Evolutionary conservation across 2,888 invertebrate genomes (phyloP).

Genomic region (Agapostemon virescens): DNA sequence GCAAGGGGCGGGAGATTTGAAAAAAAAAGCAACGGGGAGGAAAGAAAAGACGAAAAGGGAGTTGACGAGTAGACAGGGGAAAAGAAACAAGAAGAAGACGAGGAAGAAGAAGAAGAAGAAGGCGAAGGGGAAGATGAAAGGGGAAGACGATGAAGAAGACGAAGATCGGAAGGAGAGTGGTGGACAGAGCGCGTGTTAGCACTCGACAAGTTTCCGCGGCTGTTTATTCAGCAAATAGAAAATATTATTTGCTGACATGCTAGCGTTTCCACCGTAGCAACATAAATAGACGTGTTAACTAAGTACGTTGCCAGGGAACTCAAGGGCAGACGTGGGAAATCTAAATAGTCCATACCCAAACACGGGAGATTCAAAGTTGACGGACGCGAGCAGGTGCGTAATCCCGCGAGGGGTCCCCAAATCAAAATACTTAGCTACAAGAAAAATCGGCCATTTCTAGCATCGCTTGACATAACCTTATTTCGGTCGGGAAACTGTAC

Average conservation of each 20-base stretch:
- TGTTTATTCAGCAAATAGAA: conserved; percentile 18
- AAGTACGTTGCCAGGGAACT: conserved; percentile 3
- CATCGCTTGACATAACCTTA: background rate
- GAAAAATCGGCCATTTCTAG: background rate
- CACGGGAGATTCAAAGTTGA: conserved; percentile 1
- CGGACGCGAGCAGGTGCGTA: background rate
- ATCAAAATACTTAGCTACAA: background rate
- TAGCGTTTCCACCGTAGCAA: conserved; percentile 3
- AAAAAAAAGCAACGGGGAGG: conserved; percentile 26
- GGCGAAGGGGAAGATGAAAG: background rate
- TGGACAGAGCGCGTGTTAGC: conserved; percentile 43
- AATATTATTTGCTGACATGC: conserved; percentile 19
- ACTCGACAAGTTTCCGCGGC: conserved; percentile 15
- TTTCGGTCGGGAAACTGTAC: background rate
- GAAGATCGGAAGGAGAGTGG: conserved; percentile 43
- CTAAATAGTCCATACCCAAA: conserved; percentile 10
- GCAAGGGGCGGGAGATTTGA: conserved; percentile 23
- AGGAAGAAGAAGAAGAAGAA: background rate
- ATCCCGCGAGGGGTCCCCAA: background rate
- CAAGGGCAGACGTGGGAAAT: conserved; percentile 10
- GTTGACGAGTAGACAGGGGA: background rate
- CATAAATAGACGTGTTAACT: conserved; percentile 12
- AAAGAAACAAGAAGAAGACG: conserved; percentile 6
- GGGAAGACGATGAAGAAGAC: conserved; percentile 12
- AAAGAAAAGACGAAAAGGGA: background rate